Conservation (phyloP, 2,888 invertebrate species). For the Apamea epomidion region DNA sequence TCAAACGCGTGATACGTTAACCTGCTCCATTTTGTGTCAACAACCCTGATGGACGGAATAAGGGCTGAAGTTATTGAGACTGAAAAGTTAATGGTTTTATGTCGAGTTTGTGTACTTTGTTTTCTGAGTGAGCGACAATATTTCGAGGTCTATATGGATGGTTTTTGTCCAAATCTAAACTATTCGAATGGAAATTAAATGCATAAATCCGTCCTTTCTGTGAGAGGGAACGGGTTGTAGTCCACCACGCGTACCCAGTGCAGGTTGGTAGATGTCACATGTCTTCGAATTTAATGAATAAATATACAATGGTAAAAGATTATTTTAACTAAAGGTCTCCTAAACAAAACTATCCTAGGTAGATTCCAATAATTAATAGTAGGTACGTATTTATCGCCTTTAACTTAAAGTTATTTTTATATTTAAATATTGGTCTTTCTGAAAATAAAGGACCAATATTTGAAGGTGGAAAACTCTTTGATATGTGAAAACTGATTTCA, state of each 20-base stretch:
- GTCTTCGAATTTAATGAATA: neutral
- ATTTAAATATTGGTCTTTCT: neutral
- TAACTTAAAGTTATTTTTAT: neutral
- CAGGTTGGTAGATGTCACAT: too few species aligned
- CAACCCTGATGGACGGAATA: constrained; percentile 31
- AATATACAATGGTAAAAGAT: neutral
- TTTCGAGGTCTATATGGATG: neutral
- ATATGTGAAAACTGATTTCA: constrained; percentile 21
- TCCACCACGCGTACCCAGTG: too few species aligned
- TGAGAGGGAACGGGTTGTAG: too few species aligned
- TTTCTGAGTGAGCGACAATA: neutral
- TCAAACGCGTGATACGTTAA: constrained; percentile 52
- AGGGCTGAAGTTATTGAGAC: constrained; percentile 26
- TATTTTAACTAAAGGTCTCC: neutral
- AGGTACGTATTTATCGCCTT: neutral
- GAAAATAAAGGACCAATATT: neutral
- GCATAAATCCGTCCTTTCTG: too few species aligned
- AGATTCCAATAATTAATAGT: neutral
- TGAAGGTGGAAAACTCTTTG: neutral
- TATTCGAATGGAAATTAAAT: neutral
- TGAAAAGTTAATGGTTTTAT: constrained; percentile 10
- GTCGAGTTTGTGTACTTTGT: neutral
- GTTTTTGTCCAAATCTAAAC: neutral
- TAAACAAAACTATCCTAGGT: neutral
- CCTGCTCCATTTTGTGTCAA: constrained; percentile 61